Evolutionary conservation across 2,113 vertebrate genomes (phyloP).

Genomic region (Picathartes gymnocephalus): DNA sequence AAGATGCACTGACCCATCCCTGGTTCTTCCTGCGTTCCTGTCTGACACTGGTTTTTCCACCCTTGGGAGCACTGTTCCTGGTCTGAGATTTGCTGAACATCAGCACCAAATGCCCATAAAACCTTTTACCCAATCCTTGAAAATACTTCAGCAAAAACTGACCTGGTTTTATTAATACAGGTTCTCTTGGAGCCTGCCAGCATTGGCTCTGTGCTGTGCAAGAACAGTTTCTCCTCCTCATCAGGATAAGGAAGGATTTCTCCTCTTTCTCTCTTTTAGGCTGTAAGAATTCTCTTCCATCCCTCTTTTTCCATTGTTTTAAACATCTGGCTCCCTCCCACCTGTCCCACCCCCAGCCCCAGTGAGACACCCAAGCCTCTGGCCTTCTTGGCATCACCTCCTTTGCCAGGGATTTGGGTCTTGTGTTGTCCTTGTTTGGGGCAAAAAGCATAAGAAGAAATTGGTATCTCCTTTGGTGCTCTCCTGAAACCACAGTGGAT

Average conservation of each 20-base stretch:
- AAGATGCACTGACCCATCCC: background rate
- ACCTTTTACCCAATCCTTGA: background rate
- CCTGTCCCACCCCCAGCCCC: background rate
- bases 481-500: background rate
- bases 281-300: background rate
- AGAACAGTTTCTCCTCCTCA: background rate
- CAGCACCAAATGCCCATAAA: background rate
- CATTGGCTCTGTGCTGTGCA: accelerated
- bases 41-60: background rate
- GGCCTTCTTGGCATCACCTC: accelerated
- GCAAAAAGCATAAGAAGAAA: background rate
- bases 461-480: accelerated
- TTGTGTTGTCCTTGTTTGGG: background rate
- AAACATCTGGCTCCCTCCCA: background rate
- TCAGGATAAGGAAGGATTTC: background rate
- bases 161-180: background rate
- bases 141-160: background rate
- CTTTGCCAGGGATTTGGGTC: background rate
- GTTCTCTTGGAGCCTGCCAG: background rate
- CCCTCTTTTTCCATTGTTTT: background rate
- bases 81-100: background rate
- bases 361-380: background rate
- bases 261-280: background rate
- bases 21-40: background rate
- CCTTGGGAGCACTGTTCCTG: background rate